Evolutionary conservation across 2,888 invertebrate genomes (phyloP).

Genomic region (Kuschelorhynchus macadamiae): DNA sequence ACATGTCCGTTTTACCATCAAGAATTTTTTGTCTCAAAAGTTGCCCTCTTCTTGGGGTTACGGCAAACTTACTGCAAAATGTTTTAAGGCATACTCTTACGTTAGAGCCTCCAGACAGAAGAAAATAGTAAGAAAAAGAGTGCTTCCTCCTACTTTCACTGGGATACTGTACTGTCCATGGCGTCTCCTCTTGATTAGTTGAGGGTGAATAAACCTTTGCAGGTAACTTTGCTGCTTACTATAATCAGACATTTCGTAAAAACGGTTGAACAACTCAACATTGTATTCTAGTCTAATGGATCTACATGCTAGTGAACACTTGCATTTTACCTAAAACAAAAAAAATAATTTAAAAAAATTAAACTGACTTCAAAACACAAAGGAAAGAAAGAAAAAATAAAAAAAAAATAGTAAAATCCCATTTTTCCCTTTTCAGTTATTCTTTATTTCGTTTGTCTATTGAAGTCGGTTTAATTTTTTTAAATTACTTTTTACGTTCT

Average conservation of each 20-base stretch:
- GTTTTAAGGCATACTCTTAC: constrained; percentile 4
- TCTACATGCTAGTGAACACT: background rate
- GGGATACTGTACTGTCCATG: constrained; percentile 24
- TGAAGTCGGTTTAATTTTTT: no score
- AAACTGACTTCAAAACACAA: no score
- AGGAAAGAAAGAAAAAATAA: no score
- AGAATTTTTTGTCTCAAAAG: constrained; percentile 29
- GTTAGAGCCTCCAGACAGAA: constrained; percentile 23
- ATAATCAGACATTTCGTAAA: constrained; percentile 19
- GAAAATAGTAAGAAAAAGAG: constrained; percentile 11
- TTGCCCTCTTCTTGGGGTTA: constrained; percentile 26
- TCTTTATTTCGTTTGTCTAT: no score
- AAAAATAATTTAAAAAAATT: no score
- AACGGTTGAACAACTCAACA: constrained; percentile 15
- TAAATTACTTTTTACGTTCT: no score
- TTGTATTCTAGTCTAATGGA: constrained; percentile 15
- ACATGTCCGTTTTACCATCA: constrained; percentile 9
- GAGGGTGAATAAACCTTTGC: constrained; percentile 25
- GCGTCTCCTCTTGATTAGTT: constrained; percentile 27
- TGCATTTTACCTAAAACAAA: no score
- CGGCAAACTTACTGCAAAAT: no score
- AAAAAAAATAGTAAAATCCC: no score
- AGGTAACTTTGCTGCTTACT: constrained; percentile 25
- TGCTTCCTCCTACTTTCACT: constrained; percentile 29
- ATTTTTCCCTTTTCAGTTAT: no score